A percentile compares a stretch with the other conserved stretches of the same genome.
These are phyloP conservation scores for Cettia cetti DNA, from an alignment of 2,113 vertebrate genomes.

Conservation along the genomic window DNA sequence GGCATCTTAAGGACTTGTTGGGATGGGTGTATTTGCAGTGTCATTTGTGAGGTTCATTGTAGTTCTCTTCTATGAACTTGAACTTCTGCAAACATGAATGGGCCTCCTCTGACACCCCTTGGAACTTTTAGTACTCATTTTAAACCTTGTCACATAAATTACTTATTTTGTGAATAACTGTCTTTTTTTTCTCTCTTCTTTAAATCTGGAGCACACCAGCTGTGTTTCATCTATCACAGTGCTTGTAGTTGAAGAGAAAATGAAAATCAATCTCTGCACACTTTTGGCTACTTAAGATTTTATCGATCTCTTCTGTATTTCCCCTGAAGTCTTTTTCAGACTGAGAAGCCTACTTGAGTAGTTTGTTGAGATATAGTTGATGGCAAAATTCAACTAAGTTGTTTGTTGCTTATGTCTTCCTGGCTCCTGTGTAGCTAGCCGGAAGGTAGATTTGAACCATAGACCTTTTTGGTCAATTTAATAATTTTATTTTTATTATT, in stretches of 20 bases:
- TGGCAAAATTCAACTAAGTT: not conserved
- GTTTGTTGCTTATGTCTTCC: not conserved
- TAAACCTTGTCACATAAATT: not conserved
- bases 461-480: not conserved
- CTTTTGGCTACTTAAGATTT: not conserved
- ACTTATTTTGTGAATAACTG: not conserved
- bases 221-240: not conserved
- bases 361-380: not conserved
- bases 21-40: not conserved
- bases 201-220: not conserved
- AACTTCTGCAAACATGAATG: not conserved
- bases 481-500: not conserved
- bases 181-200: not conserved
- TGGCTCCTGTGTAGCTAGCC: not conserved
- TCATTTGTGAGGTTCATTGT: not conserved
- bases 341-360: not conserved
- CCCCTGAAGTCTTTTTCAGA: not conserved
- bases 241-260: not conserved
- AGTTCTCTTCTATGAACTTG: not conserved
- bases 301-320: not conserved
- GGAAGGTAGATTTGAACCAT: not conserved
- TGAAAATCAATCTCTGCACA: not conserved
- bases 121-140: not conserved
- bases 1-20: not conserved
- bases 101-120: not conserved